Conservation (phyloP, 2,888 invertebrate genomes). For the Hemistola chrysoprasaria region DNA sequence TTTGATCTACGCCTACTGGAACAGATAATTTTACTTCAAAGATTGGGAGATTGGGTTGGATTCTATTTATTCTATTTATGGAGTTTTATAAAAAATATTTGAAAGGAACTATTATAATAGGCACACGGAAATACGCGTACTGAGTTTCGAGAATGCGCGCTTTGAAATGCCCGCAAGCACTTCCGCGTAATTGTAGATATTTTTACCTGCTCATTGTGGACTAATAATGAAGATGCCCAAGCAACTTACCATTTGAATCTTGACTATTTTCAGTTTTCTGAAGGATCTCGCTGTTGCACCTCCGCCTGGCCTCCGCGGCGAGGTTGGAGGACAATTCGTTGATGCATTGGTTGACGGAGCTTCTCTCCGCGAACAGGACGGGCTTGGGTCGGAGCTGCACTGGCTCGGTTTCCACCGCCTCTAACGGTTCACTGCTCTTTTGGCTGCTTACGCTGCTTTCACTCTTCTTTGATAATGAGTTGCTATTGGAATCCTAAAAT, state of each 20-base stretch:
- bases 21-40: not conserved
- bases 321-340: conserved; percentile 85
- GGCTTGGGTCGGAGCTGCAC: conserved; percentile 69
- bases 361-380: conserved; percentile 62
- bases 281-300: conserved; percentile 78
- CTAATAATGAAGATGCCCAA: too few relatives aligned
- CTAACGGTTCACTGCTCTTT: conserved; percentile 64
- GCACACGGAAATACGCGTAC: too few relatives aligned
- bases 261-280: conserved; percentile 66
- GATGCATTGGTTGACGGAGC: conserved; percentile 85
- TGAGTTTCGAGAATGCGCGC: too few relatives aligned
- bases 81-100: not conserved
- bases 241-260: conserved; percentile 61
- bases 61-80: too few relatives aligned
- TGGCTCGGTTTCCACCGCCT: conserved; percentile 59
- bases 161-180: not conserved
- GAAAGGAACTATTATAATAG: too few relatives aligned
- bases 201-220: too few relatives aligned
- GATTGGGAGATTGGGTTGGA: too few relatives aligned
- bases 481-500: conserved; percentile 59
- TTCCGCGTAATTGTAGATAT: conserved; percentile 10
- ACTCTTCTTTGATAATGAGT: conserved; percentile 68
- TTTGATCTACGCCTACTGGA: conserved; percentile 62
- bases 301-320: conserved; percentile 65
- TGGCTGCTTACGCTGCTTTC: conserved; percentile 58